Evolutionary conservation across 2,888 invertebrate genomes (phyloP), one percentile per base, ranked within the genome.

Genomic region (Strigamia transsilvanica): DNA sequence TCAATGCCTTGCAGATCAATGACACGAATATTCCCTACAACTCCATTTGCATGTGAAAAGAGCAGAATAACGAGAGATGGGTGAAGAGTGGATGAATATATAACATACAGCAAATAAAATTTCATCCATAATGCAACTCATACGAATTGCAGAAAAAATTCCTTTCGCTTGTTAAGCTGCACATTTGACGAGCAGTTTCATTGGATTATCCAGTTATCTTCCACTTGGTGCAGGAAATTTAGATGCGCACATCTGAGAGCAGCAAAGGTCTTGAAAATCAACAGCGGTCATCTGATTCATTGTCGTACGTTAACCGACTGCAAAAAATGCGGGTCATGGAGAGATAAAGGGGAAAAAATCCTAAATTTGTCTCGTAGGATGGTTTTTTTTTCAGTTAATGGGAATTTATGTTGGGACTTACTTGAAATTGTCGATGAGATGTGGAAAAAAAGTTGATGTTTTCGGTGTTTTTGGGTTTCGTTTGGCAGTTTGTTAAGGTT

Each of bases 11-110:
- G 27, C 73, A 73, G 73, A 27, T 73, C 73, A 73, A 73, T 73
- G 73, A 32, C 73, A 27, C 73, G 73, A 27, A 73, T 73, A 73
- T 73, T 32, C 27, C 73, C 21, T 66, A 73, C 27, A 56, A 21
- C 61, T 73, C 32, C 73, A 73, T 73, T 73, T 73, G 73, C 73
- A 73, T 73, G 27, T 27, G 32, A 73, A 73, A 73, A 73, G 56
- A n/a, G 18, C 5, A 18, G 56, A 21, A 18, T 56, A 56, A 56
- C 56, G 18, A 56, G 56, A 18, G 56, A n/a, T n/a, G 73, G 32
- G 23, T 2, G 7, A 23, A 0, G 66, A 32, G 32, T 61, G 51
- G 12, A 61, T 13, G 18, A 56, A 56, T 15, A 51, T 51, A 56
- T 9, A 18, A n/a, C 1, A 46, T 46, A 56, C 2, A 18, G n/a